Base-by-base conservation (phyloP, 2,888 invertebrate species). In the Phaonia tiefii region DNA sequence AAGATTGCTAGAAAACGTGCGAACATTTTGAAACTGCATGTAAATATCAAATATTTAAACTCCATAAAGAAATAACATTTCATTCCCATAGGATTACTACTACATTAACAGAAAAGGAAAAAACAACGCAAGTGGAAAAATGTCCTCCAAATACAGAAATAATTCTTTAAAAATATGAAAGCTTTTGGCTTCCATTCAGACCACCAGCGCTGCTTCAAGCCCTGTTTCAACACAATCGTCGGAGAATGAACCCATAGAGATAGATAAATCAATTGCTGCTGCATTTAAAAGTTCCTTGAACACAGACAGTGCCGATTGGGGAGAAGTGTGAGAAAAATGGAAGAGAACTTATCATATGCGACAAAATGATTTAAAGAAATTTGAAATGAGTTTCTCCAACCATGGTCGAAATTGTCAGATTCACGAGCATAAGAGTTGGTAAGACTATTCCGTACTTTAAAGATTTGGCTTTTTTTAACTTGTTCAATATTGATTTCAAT, bases 401-500 rank as follows among this genome's bases (percentile, higher is more conserved):
- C 44, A 39, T 54, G 54, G 69, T 46, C 54, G 13, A 54, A 69
- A 69, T n/a, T n/a, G n/a, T n/a, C n/a, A n/a, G n/a, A n/a, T n/a
- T n/a, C n/a, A n/a, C n/a, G n/a, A n/a, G n/a, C 54, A 13, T n/a
- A 39, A 13, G 69, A 69, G 37, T 69, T 69, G 37, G 66, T 67
- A 69, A 69, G 22, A 46, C 31, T n/a, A n/a, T n/a, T 31, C 2
- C 15, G 39, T 37, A 37, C 8, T 4, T 13, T 26, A 13, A 10
- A 17, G 17, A 44, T 49, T 49, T 20, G 39, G n/a, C n/a, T 17
- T 51, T 51, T 51, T 17, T 2, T 46, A 46, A 15, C 15, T 5
- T 15, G n/a, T 22, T 25, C 22, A 54, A 66, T 22, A 71, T 71
- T n/a, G 75, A 75, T 67, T 79, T 79, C 39, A 44, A 79, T 46